phyloP scores from a whole-genome alignment of 2,888 invertebrate genomes.

The Eupithecia dodoneata region DNA sequence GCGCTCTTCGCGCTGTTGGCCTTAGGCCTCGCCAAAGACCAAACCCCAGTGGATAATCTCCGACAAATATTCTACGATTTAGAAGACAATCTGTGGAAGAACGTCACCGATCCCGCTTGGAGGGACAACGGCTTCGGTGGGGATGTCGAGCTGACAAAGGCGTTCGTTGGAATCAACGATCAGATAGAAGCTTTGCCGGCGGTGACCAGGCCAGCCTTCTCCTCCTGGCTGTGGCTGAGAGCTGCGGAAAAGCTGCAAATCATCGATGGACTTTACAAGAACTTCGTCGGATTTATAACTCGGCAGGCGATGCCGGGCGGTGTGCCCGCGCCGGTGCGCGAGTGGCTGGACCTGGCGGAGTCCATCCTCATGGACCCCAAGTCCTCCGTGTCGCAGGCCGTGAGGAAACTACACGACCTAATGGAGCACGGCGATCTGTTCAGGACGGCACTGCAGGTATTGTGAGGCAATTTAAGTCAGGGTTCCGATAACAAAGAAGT shows the following conservation, averaged over 20 bases:
- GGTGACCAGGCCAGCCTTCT: constrained; percentile 58
- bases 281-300: constrained; percentile 85
- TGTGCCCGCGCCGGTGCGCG: constrained; percentile 68
- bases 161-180: constrained; percentile 83
- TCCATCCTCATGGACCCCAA: constrained; percentile 86
- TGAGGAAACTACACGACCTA: constrained; percentile 84
- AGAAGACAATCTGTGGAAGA: constrained; percentile 81
- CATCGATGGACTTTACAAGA: constrained; percentile 87
- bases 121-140: constrained; percentile 67
- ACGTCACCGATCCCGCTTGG: constrained; percentile 73
- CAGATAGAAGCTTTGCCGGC: constrained; percentile 69
- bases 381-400: constrained; percentile 82
- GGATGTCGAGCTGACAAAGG: constrained; percentile 84
- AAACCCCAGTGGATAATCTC: constrained; percentile 83
- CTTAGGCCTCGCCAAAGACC: constrained; percentile 59
- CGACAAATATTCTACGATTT: constrained; percentile 84
- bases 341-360: constrained; percentile 86
- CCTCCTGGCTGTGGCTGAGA: constrained; percentile 86
- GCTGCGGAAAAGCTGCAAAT: constrained; percentile 85
- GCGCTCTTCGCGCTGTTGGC: constrained; percentile 67
- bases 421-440: constrained; percentile 86
- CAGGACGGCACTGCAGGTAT: constrained; percentile 86
- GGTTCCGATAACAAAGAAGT: constrained; percentile 42
- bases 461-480: constrained; percentile 34
- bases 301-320: constrained; percentile 70